Conservation (phyloP, 1,140 invertebrate genomes). For the Monochamus saltuarius region DNA sequence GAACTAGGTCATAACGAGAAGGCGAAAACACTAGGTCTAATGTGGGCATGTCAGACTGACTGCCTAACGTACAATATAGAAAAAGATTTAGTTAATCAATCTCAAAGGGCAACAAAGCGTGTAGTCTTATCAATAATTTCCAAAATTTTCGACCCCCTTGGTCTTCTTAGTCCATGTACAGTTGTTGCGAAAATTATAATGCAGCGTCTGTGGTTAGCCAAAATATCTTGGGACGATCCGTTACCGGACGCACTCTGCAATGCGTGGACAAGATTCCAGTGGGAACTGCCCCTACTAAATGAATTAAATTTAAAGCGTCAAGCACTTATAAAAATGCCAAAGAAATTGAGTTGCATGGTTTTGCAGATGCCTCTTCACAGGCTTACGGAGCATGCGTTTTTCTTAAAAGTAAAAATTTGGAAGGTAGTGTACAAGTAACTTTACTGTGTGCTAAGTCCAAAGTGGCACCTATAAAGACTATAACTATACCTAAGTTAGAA, state of each 20-base stretch:
- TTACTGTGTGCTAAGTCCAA: slow-evolving; percentile 11
- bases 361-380: slow-evolving; percentile 9
- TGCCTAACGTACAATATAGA: too few species aligned
- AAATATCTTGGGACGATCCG: too few species aligned
- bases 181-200: slow-evolving; percentile 50
- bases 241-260: too few species aligned
- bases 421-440: not conserved
- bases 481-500: slow-evolving; percentile 16
- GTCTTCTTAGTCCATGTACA: slow-evolving; percentile 45
- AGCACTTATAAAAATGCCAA: not conserved
- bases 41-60: too few species aligned
- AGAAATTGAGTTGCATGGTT: slow-evolving; percentile 30
- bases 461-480: slow-evolving; percentile 16
- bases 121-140: slow-evolving; percentile 27
- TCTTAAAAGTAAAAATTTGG: not conserved
- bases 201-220: slow-evolving; percentile 39
- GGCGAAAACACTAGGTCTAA: too few species aligned
- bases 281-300: too few species aligned
- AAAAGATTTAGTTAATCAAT: too few species aligned
- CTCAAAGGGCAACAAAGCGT: slow-evolving; percentile 7
- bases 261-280: too few species aligned
- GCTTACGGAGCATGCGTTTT: slow-evolving; percentile 24
- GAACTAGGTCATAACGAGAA: too few species aligned
- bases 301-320: too few species aligned
- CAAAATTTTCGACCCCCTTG: slow-evolving; percentile 52